Percentiles rank a stretch among this genome's conserved stretches.
Evolutionary conservation across 2,113 vertebrate species (phyloP).

Genomic region (Anser brachyrhynchus): DNA sequence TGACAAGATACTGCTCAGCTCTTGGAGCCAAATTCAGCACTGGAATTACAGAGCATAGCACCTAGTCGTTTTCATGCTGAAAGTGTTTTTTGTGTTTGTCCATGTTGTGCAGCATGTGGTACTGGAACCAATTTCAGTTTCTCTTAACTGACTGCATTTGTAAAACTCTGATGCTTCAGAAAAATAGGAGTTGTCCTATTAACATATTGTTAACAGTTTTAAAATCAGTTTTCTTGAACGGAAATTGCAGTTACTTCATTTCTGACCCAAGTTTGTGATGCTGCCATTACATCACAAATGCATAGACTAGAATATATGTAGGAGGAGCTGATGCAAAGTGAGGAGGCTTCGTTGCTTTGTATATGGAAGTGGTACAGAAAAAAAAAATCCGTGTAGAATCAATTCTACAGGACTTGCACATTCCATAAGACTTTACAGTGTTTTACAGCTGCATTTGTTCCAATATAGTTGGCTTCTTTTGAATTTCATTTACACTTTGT

Average conservation of each 20-base stretch:
- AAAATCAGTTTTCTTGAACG: conserved; percentile 4
- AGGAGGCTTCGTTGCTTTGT: conserved; percentile 27
- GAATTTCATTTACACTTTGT: not conserved
- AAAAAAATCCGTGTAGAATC: not conserved
- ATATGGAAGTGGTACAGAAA: not conserved
- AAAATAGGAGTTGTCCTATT: conserved; percentile 52
- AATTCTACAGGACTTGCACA: conserved; percentile 7
- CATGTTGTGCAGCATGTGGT: conserved; percentile 56
- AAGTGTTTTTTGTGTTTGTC: conserved; percentile 55
- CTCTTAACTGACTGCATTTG: conserved; percentile 56
- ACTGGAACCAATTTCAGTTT: conserved; percentile 65
- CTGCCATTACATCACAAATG: not conserved
- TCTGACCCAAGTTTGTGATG: conserved; percentile 1
- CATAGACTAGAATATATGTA: not conserved
- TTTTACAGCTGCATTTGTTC: not conserved
- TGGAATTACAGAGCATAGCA: conserved; percentile 45
- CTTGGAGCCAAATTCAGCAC: conserved; percentile 49
- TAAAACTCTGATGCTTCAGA: conserved; percentile 61
- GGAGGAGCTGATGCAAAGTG: not conserved
- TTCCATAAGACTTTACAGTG: not conserved
- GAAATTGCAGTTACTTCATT: conserved; percentile 27
- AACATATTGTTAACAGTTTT: conserved; percentile 32
- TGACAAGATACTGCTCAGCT: conserved; percentile 20
- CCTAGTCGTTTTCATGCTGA: conserved; percentile 55
- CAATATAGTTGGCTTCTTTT: not conserved